Evolutionary conservation across 2,888 invertebrate species (phyloP).

Genomic region (Glaucopsyche alexis): DNA sequence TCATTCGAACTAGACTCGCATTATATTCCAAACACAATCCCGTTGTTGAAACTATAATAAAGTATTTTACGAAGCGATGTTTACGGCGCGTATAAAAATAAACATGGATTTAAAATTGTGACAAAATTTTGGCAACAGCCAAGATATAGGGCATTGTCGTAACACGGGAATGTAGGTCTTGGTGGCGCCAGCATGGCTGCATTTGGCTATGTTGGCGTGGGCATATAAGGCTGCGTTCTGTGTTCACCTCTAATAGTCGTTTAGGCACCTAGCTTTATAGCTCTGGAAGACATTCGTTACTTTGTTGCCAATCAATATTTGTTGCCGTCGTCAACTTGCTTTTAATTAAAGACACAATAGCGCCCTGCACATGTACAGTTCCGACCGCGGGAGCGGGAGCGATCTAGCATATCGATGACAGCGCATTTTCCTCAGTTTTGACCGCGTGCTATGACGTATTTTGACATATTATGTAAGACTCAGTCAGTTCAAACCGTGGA

Average conservation of each 20-base stretch:
- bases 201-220: conserved; percentile 34
- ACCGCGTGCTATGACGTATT: too few species aligned
- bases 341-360: neutral
- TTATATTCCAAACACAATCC: neutral
- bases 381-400: too few species aligned
- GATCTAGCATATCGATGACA: too few species aligned
- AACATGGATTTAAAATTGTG: conserved; percentile 3
- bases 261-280: neutral
- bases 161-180: conserved; percentile 48
- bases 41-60: too few species aligned
- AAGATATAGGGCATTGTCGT: conserved; percentile 50
- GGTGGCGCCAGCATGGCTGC: conserved; percentile 45
- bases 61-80: neutral
- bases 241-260: conserved; percentile 34
- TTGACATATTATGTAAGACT: too few species aligned
- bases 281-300: neutral
- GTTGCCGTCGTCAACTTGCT: neutral
- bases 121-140: conserved; percentile 50
- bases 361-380: neutral
- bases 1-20: neutral
- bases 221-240: neutral
- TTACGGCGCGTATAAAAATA: neutral
- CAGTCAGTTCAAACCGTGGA: too few species aligned
- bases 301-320: neutral
- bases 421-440: too few species aligned